Evolutionary conservation across 2,888 invertebrate genomes (phyloP), one percentile per base, ranked within the genome.

Genomic region (Cataglyphis livida): DNA sequence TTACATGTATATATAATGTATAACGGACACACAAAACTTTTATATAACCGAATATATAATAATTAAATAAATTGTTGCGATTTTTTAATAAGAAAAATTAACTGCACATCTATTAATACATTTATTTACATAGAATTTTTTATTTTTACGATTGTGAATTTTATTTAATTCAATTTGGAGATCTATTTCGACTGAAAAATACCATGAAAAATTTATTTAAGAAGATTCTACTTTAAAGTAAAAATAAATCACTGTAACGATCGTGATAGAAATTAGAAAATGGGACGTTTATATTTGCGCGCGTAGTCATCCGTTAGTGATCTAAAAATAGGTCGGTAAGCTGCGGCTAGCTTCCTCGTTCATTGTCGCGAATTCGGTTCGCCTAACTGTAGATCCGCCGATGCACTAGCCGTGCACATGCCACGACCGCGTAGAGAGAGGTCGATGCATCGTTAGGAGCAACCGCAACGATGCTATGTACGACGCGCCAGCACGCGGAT

Each of bases 341-440:
- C 84, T 86, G 87, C 87, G 83, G 86, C 84, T 88, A 83, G 88
- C 91, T 93, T 93, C 93, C 92, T 93, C 91, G 91, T 93, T 93
- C 93, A 94, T 94, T 94, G 93, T 94, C 92, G 93, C 92, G 92
- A 94, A 94, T 94, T 94, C 92, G 93, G 94, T 94, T 92, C 94
- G 93, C 85, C 92, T 94, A 94, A 94, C 94, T 93, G 94, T 94
- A 94, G 91, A 92, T 90, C 85, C 91, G 90, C 90, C 90, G 89
- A 84, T 90, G 91, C 87, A 87, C 88, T 88, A 89, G 89, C 84
- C 89, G 87, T 89, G 89, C 84, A 88, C 86, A 89, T 86, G 87
- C 89, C 88, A 84, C 86, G 81, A 81, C 78, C 85, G 74, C 81
- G 65, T 66, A 76, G 61, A 61, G 83, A 83, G 85, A 87, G 87